Percentiles rank a stretch among this genome's conserved stretches.
phyloP scores from a whole-genome alignment of 2,113 vertebrate genomes.

The Malurus cyaneus region DNA sequence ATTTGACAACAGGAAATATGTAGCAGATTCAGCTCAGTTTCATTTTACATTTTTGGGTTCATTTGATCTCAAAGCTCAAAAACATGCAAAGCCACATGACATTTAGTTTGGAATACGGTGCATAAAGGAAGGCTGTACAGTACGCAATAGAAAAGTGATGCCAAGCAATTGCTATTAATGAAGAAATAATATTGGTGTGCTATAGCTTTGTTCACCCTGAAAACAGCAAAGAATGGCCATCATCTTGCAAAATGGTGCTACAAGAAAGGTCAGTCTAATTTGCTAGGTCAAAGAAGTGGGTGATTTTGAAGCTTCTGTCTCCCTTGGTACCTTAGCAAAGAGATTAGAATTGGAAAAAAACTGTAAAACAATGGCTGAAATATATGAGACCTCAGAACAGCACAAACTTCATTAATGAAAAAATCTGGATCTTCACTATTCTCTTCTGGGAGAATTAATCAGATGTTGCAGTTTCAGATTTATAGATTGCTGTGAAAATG shows the following conservation, averaged over 20 bases:
- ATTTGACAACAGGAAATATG: constrained; percentile 27
- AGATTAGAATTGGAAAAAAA: not conserved
- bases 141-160: not conserved
- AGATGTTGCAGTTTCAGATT: constrained; percentile 66
- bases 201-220: not conserved
- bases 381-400: constrained; percentile 6
- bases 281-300: not conserved
- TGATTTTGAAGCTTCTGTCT: constrained; percentile 4
- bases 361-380: constrained; percentile 16
- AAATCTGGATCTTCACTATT: constrained; percentile 44
- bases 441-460: constrained; percentile 58
- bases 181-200: not conserved
- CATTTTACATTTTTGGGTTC: not conserved
- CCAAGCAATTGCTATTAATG: constrained; percentile 25
- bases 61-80: constrained; percentile 35
- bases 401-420: constrained; percentile 68
- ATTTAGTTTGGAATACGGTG: not conserved
- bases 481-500: constrained; percentile 57
- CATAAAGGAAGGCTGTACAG: not conserved
- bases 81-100: constrained; percentile 12
- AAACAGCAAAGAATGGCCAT: not conserved
- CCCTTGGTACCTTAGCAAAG: not conserved
- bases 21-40: constrained; percentile 21
- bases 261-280: not conserved
- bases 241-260: not conserved